Conservation (phyloP, 2,113 vertebrate species). For the Tylochromis polylepis region DNA sequence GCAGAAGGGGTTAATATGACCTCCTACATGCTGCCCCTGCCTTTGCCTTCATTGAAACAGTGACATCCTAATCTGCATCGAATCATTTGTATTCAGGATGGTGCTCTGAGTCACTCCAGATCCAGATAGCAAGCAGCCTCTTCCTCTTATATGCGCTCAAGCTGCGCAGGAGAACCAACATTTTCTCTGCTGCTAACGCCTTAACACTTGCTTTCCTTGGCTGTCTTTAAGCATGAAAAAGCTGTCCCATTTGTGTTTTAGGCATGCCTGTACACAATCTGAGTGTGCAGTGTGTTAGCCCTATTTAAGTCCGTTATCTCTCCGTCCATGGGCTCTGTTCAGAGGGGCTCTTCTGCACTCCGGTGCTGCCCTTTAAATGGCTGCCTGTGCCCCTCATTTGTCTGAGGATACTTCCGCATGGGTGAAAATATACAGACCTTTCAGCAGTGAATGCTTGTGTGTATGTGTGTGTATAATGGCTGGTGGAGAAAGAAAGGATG, state of each 20-base stretch:
- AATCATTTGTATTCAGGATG: slow-evolving; percentile 56
- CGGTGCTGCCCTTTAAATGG: slow-evolving; percentile 42
- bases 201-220: not conserved
- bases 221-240: not conserved
- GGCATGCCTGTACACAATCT: not conserved
- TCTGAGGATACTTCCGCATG: slow-evolving; percentile 12
- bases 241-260: not conserved
- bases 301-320: slow-evolving; percentile 39
- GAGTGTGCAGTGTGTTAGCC: slow-evolving; percentile 14
- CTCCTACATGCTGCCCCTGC: slow-evolving; percentile 34
- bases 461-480: slow-evolving; percentile 14
- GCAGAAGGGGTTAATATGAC: slow-evolving; percentile 42
- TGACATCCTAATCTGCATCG: slow-evolving; percentile 56
- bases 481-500: not conserved
- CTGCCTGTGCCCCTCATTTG: slow-evolving; percentile 18
- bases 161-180: not conserved
- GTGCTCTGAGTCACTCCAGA: slow-evolving; percentile 43
- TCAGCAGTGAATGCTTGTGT: not conserved
- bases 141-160: slow-evolving; percentile 5
- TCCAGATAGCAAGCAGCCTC: slow-evolving; percentile 27
- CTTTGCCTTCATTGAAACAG: slow-evolving; percentile 37
- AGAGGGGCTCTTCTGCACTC: slow-evolving; percentile 10
- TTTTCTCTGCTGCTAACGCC: not conserved
- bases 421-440: slow-evolving; percentile 6
- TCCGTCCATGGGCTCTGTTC: slow-evolving; percentile 5